Evolutionary conservation across 64 coral and sea anemone genomes (phyloP), one percentile per base, ranked within the genome.

Genomic region (Montipora capricornis): DNA sequence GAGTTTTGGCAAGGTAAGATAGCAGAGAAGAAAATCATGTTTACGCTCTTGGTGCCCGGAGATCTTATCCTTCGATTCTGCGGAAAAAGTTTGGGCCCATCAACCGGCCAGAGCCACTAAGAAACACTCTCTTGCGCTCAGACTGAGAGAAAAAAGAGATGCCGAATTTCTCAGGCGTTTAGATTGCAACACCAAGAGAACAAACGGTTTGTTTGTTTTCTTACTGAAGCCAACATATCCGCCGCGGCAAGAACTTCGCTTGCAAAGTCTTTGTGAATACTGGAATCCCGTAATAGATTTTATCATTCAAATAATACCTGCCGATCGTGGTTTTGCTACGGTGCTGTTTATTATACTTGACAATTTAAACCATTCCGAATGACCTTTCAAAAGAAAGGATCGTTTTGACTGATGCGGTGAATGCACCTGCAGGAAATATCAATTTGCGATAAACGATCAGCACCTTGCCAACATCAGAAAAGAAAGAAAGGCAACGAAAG

Each of bases 1-100:
- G 1, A 99, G 98, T 68, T 99, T 99, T 90, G 98, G 98, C 50
- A 99, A 99, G 79, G 98, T 99, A 87, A 86, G 89, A 67, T 4
- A 75, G 4, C 53, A 6, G 11, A 8, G 6, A 57, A 11, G 6
- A 6, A 57, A 57, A 57, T 57, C 11, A 57, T 37, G 37, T 57
- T 57, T 11, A 57, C 6, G 53, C 6, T 11, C 11, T 57, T 57
- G 11, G 53, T 57, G 53, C 37, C 37, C 37, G 37, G 37, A 37
- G 37, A 37, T 37, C 37, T 37, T 37, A 37, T 37, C 37, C 37
- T 37, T 37, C 37, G 37, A 37, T 37, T 37, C 37, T 37, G 37
- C 37, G 37, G 37, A 37, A 37, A 37, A 37, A 0, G 37, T 37
- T 37, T 37, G 37, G 37, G 37, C 37, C 37, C 1, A 37, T 37